Base-by-base conservation (phyloP, 2,888 invertebrate species). In the Nymphalis polychloros region DNA sequence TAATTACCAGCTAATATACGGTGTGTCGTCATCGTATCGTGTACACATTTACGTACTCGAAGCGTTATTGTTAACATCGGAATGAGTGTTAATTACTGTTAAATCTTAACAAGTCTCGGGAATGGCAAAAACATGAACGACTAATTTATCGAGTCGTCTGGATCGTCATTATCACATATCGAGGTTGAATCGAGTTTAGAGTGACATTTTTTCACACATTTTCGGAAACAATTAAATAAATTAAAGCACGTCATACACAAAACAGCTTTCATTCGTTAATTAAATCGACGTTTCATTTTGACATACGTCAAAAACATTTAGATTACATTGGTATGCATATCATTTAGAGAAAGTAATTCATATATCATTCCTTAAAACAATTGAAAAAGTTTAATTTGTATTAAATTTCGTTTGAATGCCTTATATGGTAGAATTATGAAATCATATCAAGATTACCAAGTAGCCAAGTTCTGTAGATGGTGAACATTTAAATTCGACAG, bases 91-190 rank as follows among this genome's bases (percentile, higher is more conserved):
- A 86, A 87, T 87, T 84, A 79, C 79, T 72, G 75, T 76, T 78
- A 81, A 84, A 82, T 81, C 77, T 78, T 79, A 77, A 80, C 81
- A 76, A 79, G 79, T 72, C 68, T 72, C 75, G 68, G 75, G 73
- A 75, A 75, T 72, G 74, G 81, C 79, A 88, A 89, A 23, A 88
- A 89, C 87, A 71, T 76, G 70, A 72, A 75, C 84, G 83, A 86
- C 85, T 87, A 89, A 88, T 87, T 86, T 84, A 82, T 62, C 64
- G 50, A 69, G 68, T 67, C 66, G 70, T 67, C 68, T 70, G 74
- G 74, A 76, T 77, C 75, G 77, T 81, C 83, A 85, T 86, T 84
- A 83, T 82, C 83, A 84, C 84, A 78, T 85, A 83, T 78, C 72
- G 69, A 78, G 55, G 48, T 63, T 47, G 59, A 57, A 60, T 63